phyloP scores from a whole-genome alignment of 1,140 invertebrate species.

The Magallana gigas region DNA sequence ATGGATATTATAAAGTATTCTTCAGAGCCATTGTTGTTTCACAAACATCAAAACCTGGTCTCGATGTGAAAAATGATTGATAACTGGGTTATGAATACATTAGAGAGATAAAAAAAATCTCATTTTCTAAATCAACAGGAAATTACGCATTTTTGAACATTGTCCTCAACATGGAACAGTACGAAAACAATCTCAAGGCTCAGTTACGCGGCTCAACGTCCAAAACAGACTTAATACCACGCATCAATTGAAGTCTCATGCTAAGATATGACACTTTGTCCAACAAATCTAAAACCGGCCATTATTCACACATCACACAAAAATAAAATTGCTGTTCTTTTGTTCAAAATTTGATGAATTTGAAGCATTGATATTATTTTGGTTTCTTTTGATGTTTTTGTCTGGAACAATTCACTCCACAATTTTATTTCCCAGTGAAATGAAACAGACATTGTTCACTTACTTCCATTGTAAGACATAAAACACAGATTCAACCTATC shows the following conservation, averaged over 20 bases:
- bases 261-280: constrained; percentile 28
- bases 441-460: constrained; percentile 28
- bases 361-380: constrained; percentile 28
- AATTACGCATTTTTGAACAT: constrained; percentile 34
- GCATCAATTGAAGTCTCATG: constrained; percentile 20
- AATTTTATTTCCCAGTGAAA: constrained; percentile 30
- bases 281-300: constrained; percentile 22
- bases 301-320: constrained; percentile 34
- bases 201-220: constrained; percentile 24
- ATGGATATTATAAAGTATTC: constrained; percentile 21
- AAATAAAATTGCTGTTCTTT: constrained; percentile 35
- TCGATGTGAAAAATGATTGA: constrained; percentile 36
- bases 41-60: constrained; percentile 20
- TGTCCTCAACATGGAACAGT: constrained; percentile 20
- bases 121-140: constrained; percentile 36
- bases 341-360: constrained; percentile 32
- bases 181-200: constrained; percentile 18
- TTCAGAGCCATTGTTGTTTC: constrained; percentile 3
- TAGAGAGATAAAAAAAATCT: constrained; percentile 16
- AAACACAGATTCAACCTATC: constrained; percentile 12
- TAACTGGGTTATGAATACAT: constrained; percentile 27
- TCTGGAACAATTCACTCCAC: constrained; percentile 13
- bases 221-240: constrained; percentile 29
- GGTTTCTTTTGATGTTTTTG: constrained; percentile 29
- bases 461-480: constrained; percentile 22